Percentiles rank a stretch among this genome's conserved stretches.
Evolutionary conservation across 1,140 invertebrate species (phyloP).

Genomic region (Physella acuta): DNA sequence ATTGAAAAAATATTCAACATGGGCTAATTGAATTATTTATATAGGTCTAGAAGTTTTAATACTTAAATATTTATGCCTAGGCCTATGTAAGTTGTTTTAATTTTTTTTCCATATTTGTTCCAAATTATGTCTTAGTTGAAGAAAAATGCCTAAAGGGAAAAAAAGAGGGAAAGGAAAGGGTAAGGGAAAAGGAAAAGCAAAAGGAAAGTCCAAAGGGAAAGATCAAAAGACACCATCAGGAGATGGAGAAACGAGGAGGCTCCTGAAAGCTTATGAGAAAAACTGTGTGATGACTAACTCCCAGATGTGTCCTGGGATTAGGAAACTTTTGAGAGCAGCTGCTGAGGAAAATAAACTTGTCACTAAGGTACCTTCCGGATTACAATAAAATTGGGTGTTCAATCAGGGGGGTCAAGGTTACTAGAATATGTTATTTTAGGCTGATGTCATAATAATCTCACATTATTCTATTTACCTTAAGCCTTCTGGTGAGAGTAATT

Average conservation of each 20-base stretch:
- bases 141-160: constrained; percentile 16
- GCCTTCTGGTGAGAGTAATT: too few species aligned
- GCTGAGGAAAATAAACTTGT: constrained; percentile 44
- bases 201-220: constrained; percentile 37
- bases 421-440: neutral
- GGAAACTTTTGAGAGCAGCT: constrained; percentile 39
- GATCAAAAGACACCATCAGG: constrained; percentile 33
- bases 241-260: constrained; percentile 38
- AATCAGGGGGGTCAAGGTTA: neutral
- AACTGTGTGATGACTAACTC: constrained; percentile 47
- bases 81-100: too few species aligned
- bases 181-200: constrained; percentile 37
- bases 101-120: too few species aligned
- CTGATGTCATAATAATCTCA: neutral
- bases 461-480: too few species aligned
- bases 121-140: too few species aligned
- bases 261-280: constrained; percentile 48
- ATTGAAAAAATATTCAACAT: too few species aligned
- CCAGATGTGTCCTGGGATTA: constrained; percentile 41
- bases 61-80: too few species aligned
- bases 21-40: too few species aligned
- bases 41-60: too few species aligned
- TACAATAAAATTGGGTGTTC: constrained; percentile 1
- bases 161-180: constrained; percentile 24
- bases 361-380: constrained; percentile 33